phyloP scores from a whole-genome alignment of 1,140 invertebrate species.

The Drosophila funebris region DNA sequence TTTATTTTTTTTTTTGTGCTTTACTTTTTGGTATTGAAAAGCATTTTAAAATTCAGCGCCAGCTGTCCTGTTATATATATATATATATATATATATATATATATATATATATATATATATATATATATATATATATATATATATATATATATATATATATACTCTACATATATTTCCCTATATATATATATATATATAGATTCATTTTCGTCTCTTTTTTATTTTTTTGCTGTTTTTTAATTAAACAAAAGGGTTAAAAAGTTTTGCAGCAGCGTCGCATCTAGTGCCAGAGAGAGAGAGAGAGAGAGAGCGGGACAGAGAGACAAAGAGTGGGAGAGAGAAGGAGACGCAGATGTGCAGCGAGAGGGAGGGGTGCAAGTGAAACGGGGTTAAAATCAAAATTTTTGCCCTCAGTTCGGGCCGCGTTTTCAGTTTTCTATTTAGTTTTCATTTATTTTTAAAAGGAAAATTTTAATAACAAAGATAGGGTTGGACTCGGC shows the following conservation, averaged over 20 bases:
- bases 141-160: conserved; percentile 8
- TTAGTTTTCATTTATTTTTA: conserved; percentile 81
- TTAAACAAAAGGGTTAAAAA: conserved; percentile 82
- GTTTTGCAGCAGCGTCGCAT: conserved; percentile 40
- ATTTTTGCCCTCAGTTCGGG: conserved; percentile 48
- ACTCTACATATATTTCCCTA: not conserved
- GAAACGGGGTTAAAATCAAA: conserved; percentile 76
- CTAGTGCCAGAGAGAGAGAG: not conserved
- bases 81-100: conserved; percentile 8
- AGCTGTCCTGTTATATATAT: conserved; percentile 56
- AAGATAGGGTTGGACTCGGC: conserved; percentile 52
- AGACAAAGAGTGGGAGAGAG: not conserved
- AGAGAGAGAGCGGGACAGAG: not conserved
- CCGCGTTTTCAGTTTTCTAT: conserved; percentile 57
- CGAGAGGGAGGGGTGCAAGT: not conserved
- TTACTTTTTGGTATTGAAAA: conserved; percentile 66
- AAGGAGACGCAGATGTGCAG: not conserved
- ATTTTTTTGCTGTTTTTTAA: conserved; percentile 67
- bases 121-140: conserved; percentile 37
- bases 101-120: not conserved
- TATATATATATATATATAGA: conserved; percentile 35
- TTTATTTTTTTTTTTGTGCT: conserved; percentile 22
- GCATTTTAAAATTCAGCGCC: conserved; percentile 75
- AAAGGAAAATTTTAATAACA: conserved; percentile 79
- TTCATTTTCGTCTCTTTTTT: conserved; percentile 43